Evolutionary conservation across 2,797 vertebrate species (phyloP).

Genomic region (Eulemur albifrons): DNA sequence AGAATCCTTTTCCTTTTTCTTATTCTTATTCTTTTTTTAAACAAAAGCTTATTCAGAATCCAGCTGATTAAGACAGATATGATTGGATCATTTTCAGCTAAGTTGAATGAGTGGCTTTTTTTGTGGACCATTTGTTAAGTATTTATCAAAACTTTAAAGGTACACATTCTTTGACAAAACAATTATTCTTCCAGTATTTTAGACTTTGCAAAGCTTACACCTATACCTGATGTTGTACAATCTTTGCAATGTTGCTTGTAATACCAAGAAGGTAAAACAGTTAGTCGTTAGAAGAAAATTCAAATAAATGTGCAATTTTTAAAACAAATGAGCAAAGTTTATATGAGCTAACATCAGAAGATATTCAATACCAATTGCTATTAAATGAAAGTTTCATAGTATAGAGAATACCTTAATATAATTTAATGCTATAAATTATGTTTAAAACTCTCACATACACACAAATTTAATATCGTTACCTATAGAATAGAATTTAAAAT

Average conservation of each 20-base stretch:
- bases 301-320: neutral
- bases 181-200: neutral
- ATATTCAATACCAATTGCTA: neutral
- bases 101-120: neutral
- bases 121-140: neutral
- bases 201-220: neutral
- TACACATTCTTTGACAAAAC: neutral
- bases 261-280: neutral
- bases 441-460: neutral
- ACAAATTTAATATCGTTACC: neutral
- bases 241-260: neutral
- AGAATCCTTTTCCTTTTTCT: neutral
- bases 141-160: neutral
- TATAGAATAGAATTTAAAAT: neutral
- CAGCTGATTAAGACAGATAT: neutral
- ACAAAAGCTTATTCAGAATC: neutral
- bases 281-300: neutral
- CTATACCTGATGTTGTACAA: neutral
- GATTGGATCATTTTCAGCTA: neutral
- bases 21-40: neutral
- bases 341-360: neutral
- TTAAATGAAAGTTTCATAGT: neutral
- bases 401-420: neutral
- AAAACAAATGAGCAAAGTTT: neutral
- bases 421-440: neutral